Evolutionary conservation across 2,888 invertebrate genomes (phyloP), one percentile per base, ranked within the genome.

Genomic region (Antitype chi): DNA sequence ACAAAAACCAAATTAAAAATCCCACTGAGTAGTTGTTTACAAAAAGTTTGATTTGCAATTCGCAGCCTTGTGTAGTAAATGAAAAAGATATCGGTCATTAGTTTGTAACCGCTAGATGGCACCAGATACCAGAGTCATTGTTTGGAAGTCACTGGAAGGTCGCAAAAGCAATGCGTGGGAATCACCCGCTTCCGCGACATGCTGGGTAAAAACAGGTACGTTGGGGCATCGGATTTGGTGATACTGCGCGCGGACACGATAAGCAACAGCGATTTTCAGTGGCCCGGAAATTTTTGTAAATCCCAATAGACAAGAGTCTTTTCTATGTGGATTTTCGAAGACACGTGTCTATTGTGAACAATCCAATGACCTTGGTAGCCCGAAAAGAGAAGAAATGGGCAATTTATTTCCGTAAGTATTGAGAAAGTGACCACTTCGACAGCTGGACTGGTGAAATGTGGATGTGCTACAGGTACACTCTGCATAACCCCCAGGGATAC

Each of bases 161-260:
- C 74, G 82, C 81, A 87, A 86, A 84, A 80, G 74, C 81, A 77
- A 75, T 78, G 83, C 88, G 89, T 90, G 91, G 86, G 90, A 90
- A 90, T 67, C 83, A 85, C 77, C 84, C 57, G 80, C 88, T 89
- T 89, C 89, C 90, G 89, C 77, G 83, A 80, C 87, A 81, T 62
- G 66, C 23, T 43, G 59, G 64, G 69, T 73, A 84, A 85, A 86
- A 85, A 87, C 83, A 70, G 70, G 68, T 72, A 69, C 15, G 43
- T 74, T 70, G 66, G 64, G 52, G 57, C n/a, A n/a, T 62, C 8
- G 47, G 67, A 25, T 55, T 13, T 38, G 60, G 82, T 72, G 66
- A 47, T 32, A 85, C 47, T 64, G 64, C 23, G 9, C 78, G 86
- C 84, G 84, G 67, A 9, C 20, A n/a, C 17, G 13, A 49, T 49